Conservation (phyloP, 2,113 vertebrate genomes). For the Toxostoma redivivum region DNA sequence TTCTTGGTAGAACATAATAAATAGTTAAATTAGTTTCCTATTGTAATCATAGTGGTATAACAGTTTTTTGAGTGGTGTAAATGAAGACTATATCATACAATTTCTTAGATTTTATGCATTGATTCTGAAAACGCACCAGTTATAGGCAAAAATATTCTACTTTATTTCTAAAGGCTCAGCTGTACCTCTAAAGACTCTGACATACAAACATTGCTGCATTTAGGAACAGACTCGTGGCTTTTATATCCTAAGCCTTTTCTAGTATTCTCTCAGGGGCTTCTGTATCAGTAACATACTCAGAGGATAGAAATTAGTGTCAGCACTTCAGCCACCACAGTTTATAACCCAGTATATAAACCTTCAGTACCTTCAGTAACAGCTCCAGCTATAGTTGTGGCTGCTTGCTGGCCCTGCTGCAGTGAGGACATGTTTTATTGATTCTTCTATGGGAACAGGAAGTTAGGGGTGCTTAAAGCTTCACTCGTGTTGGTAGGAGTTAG, state of each 20-base stretch:
- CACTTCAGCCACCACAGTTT: neutral
- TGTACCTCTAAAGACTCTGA: neutral
- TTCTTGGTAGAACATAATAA: neutral
- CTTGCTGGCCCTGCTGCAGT: fast-evolving
- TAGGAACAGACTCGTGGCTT: neutral
- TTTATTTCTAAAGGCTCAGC: neutral
- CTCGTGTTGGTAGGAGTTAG: neutral
- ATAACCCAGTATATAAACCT: neutral
- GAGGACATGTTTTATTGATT: neutral
- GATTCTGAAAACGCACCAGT: neutral
- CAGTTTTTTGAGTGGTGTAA: neutral
- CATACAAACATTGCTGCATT: neutral
- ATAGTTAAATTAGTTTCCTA: neutral
- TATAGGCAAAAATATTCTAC: neutral
- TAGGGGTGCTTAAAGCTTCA: neutral
- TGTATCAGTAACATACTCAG: neutral
- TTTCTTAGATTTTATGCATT: neutral
- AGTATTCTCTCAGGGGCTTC: neutral
- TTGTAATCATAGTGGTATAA: neutral
- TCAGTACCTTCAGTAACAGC: neutral
- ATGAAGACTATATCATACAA: neutral
- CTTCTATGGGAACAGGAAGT: neutral
- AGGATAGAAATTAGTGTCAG: neutral
- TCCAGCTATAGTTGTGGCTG: neutral
- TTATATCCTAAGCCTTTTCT: neutral